Conservation (phyloP, 2,113 vertebrate species). For the Tinamus guttatus region DNA sequence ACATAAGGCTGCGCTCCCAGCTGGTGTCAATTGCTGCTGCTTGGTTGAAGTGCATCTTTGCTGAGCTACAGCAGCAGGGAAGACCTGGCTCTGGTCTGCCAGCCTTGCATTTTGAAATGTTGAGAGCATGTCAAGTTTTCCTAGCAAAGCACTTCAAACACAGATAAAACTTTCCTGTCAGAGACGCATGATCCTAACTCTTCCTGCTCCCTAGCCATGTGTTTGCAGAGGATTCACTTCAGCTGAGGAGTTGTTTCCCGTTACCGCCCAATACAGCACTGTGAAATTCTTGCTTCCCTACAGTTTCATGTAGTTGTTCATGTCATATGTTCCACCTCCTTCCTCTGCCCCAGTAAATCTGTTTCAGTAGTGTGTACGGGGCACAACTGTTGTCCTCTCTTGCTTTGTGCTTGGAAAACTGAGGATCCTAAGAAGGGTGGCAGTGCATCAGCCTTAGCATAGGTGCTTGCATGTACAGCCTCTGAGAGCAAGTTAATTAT, state of each 20-base stretch:
- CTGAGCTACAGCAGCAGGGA: not conserved
- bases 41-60: not conserved
- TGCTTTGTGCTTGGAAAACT: not conserved
- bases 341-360: not conserved
- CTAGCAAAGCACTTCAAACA: not conserved
- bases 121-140: not conserved
- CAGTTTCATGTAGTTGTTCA: not conserved
- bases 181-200: fast-evolving
- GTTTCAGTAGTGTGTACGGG: not conserved
- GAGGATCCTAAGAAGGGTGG: not conserved
- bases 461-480: not conserved
- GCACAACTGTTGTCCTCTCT: not conserved
- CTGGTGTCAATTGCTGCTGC: not conserved
- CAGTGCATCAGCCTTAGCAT: not conserved
- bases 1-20: not conserved
- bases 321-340: not conserved
- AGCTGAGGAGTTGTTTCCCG: not conserved
- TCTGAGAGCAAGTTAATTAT: not conserved
- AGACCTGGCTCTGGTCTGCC: not conserved
- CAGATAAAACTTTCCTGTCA: not conserved
- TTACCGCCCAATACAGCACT: not conserved
- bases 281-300: not conserved
- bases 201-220: not conserved
- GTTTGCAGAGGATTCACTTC: not conserved
- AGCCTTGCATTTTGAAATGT: not conserved